Evolutionary conservation across 2,113 vertebrate genomes (phyloP).

Genomic region (Eptatretus burgeri): DNA sequence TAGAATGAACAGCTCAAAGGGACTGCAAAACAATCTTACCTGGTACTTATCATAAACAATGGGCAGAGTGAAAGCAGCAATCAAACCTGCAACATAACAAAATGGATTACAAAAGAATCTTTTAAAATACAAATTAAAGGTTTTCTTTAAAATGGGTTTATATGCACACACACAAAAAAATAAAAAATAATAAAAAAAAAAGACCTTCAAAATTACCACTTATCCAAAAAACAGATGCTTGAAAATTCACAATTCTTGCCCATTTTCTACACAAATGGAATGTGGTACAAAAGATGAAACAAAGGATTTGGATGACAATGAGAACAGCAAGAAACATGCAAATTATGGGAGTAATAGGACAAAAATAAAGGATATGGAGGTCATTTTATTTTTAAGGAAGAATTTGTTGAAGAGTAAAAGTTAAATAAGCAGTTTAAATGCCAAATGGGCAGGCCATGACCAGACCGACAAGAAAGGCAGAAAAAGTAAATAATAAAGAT

Average conservation of each 20-base stretch:
- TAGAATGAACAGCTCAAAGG: no score
- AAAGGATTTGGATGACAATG: background rate
- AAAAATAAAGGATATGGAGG: background rate
- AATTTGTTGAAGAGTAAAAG: no score
- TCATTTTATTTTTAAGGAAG: background rate
- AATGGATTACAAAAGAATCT: constrained; percentile 10
- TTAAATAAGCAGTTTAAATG: no score
- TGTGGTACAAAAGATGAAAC: background rate
- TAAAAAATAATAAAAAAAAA: no score
- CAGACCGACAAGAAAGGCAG: background rate
- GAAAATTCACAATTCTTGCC: background rate
- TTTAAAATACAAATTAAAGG: no score
- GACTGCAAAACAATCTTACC: constrained; percentile 21
- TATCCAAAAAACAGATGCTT: background rate
- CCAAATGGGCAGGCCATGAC: no score
- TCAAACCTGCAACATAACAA: constrained; percentile 33
- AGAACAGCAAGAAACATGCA: background rate
- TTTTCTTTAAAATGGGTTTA: no score
- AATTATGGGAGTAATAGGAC: background rate
- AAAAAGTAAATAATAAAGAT: background rate
- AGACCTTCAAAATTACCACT: background rate
- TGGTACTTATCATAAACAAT: constrained; percentile 96
- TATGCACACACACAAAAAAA: no score
- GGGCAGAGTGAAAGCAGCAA: constrained; percentile 87
- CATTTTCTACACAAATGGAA: background rate